Base-by-base conservation (phyloP, 2,888 invertebrate genomes). In the Metopia argyrocephala region DNA sequence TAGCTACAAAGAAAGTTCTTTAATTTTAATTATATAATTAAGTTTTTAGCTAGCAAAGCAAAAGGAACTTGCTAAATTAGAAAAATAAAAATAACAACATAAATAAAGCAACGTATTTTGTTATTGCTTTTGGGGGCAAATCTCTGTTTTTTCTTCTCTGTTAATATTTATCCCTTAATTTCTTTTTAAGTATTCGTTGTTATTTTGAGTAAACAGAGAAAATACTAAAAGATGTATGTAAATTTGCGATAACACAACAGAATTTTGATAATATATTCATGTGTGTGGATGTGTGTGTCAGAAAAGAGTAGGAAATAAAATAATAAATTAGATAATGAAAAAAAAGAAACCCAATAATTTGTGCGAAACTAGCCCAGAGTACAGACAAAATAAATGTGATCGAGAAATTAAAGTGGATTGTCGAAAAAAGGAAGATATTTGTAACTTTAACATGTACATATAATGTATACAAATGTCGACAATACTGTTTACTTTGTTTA, bases 1-100 rank as follows among this genome's bases (percentile, higher is more conserved):
- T 25, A 56, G 5, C 38, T 12, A n/a, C 6, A 3, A 45, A 38
- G 18, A 18, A n/a, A 18, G 1, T 65, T 48, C n/a, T 52, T 68
- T 61, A 38, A 50, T 76, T 59, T 71, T 61, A 78, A 65, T 78
- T 78, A 78, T 71, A 78, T 78, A 78, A 78, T 78, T 57, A 46
- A 57, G 23, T 57, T 57, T 56, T 20, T 48, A 64, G 12, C 28
- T 15, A n/a, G 27, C 28, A 20, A 50, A 15, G 20, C 28, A 5
- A 28, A 50, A 50, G 38, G 27, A 64, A 73, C 56, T 15, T 54
- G 15, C 23, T 15, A 61, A 7, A n/a, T n/a, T n/a, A n/a, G n/a
- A n/a, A 71, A 52, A 64, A 20, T 38, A 52, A 38, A 50, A 57
- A 50, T 21, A 69, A 69, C 62, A 76, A 46, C 2, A 27, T 61